Evolutionary conservation across 2,113 vertebrate species (phyloP), one percentile per base, ranked within the genome.

Genomic region (Pantherophis guttatus): DNA sequence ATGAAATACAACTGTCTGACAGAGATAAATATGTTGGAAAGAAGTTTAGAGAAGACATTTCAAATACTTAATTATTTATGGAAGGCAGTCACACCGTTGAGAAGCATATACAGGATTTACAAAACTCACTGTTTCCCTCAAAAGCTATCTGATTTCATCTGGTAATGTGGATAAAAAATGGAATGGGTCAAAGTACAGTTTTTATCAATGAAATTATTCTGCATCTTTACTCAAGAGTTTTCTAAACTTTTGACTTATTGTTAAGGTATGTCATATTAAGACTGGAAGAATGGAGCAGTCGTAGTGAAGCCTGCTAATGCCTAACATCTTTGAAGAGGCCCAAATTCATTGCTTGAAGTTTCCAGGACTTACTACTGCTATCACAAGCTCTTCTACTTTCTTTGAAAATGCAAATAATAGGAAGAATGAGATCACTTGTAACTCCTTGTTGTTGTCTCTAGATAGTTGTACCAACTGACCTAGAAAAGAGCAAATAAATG

Each of bases 1-100:
- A 95, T 87, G 44, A 59, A 87, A 58, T 48, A 23, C 23, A 93
- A 9, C 39, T 93, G 93, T 92, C 59, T 90, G 48, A 87, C 88
- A 12, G 52, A 58, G 70, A 93, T 33, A 44, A 70, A n/a, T 92
- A 88, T 91, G 92, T 48, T 48, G 44, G 44, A 48, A 62, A 23
- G 21, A 23, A 86, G 24, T 57, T 89, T 93, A 55, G 26, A 86
- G 39, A 90, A 90, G 48, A 58, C 12, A 9, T 91, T 93, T 93
- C 5, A 54, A 29, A 92, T 55, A 53, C 21, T 87, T 92, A 75
- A 92, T 55, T 92, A n/a, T n/a, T 52, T 70, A 75, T 53, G 48
- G 39, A 54, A 75, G 55, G n/a, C 13, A n/a, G 2, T 55, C 48
- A 19, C 12, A 57, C 50, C 9, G 3, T 44, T 50, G 70, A 85